Conservation (phyloP, 64 coral and sea anemone species). For the Trachythela sp. region DNA sequence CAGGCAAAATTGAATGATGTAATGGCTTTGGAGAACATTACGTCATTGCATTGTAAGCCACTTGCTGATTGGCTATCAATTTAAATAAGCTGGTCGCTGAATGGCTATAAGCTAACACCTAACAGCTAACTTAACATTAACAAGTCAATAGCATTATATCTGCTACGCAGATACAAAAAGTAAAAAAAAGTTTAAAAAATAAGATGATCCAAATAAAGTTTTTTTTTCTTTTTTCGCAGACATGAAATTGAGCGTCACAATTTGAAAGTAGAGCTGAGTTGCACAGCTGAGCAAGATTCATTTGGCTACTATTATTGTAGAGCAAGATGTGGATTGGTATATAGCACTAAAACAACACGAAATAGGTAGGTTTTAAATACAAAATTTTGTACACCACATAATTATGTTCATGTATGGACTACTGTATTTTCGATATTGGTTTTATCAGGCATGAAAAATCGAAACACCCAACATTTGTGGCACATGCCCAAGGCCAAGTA, state of each 20-base stretch:
- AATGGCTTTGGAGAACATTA: too few relatives aligned
- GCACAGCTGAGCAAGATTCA: background rate
- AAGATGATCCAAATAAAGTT: background rate
- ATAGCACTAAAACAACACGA: slow-evolving; percentile 7
- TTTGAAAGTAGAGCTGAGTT: background rate
- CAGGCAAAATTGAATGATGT: too few relatives aligned
- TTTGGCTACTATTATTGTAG: slow-evolving; percentile 12
- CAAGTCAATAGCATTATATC: too few relatives aligned
- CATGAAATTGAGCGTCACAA: background rate
- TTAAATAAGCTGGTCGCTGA: too few relatives aligned
- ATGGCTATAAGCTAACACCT: too few relatives aligned
- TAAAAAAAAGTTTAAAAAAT: background rate
- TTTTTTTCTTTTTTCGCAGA: background rate
- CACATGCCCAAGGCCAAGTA: background rate
- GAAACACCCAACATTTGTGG: background rate
- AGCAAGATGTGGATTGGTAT: slow-evolving; percentile 27
- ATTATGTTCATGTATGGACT: background rate
- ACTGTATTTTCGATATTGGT: background rate
- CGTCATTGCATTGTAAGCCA: too few relatives aligned
- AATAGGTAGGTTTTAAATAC: background rate
- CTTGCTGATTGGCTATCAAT: too few relatives aligned
- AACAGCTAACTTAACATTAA: too few relatives aligned
- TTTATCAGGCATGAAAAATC: slow-evolving; percentile 1
- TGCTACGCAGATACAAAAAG: background rate
- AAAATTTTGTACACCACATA: background rate